These are phyloP conservation scores for Mormyrus hasselquistii DNA, from an alignment of 2,797 vertebrate species.

Conservation along the genomic window DNA sequence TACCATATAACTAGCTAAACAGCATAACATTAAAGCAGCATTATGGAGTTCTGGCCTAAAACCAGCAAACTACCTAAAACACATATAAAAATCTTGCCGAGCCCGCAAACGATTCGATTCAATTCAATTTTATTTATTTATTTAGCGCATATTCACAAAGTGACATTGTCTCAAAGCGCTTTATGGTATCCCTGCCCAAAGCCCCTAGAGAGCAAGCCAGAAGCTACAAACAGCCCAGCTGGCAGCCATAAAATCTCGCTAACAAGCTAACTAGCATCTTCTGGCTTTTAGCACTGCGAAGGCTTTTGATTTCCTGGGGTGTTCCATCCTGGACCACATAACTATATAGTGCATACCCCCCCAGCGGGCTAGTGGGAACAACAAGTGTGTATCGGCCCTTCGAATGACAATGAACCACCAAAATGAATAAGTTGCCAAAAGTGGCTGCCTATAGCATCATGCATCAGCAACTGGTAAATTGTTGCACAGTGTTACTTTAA, in stretches of 20 bases:
- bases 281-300: neutral
- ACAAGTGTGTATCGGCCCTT: neutral
- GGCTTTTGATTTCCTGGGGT: neutral
- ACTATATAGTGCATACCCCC: neutral
- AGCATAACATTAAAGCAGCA: neutral
- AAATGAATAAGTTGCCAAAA: neutral
- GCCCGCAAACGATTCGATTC: neutral
- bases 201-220: neutral
- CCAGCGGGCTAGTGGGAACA: neutral
- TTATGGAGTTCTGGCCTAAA: neutral
- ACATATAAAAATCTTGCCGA: neutral
- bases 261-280: neutral
- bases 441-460: neutral
- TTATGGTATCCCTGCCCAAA: neutral
- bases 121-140: too few relatives aligned
- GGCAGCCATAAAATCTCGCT: neutral
- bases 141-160: neutral
- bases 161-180: neutral
- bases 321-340: neutral
- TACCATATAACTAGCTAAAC: neutral
- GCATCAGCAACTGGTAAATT: neutral
- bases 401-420: neutral
- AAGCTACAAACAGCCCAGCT: neutral
- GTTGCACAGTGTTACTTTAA: neutral
- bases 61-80: neutral